Base-by-base conservation (phyloP, 2,888 invertebrate genomes). In the Troides helena region DNA sequence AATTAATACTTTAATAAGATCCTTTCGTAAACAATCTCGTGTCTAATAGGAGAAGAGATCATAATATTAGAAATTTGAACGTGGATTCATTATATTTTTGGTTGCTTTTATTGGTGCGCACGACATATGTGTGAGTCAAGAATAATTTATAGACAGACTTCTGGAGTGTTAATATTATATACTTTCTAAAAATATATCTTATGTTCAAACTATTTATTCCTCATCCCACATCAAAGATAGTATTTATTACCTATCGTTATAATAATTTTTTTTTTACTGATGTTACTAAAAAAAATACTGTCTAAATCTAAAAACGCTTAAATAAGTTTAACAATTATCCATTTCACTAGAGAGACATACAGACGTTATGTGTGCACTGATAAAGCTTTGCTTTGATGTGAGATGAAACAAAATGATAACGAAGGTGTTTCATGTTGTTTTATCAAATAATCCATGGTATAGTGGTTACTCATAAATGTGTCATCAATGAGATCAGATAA, bases 141-240 rank as follows among this genome's bases (percentile, higher is more conserved):
- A 43, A 57, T 62, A 67, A 70, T 67, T 70, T 70, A 67, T 70
- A 64, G 64, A 36, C n/a, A 2, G 43, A 64, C 53, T 36, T 70
- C 70, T 60, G 21, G 39, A 53, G 39, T 60, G 56, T 53, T 56
- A 53, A 56, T 67, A 66, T 61, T 61, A 65, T 50, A 62, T 23
- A 46, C 43, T 30, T 43, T 64, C 64, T 43, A 70, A 70, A 67
- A 70, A 67, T 70, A 62, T 43, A 18, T 5, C n/a, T 25, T 62
- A 0, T 53, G 18, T 53, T 53, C 7, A 68, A 63, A 58, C 57
- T 57, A 57, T 57, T 57, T 23, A 21, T 57, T 57, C 10, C 57
- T 21, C 1, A 21, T 7, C 18, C 17, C n/a, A 10, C n/a, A 56
- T 56, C 56, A 14, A 18, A 53, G 10, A 12, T 10, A 43, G 46